A percentile compares a stretch with the other conserved stretches of the same genome.
phyloP scores from a whole-genome alignment of 2,888 invertebrate species.

The Syrista parreyssii region DNA sequence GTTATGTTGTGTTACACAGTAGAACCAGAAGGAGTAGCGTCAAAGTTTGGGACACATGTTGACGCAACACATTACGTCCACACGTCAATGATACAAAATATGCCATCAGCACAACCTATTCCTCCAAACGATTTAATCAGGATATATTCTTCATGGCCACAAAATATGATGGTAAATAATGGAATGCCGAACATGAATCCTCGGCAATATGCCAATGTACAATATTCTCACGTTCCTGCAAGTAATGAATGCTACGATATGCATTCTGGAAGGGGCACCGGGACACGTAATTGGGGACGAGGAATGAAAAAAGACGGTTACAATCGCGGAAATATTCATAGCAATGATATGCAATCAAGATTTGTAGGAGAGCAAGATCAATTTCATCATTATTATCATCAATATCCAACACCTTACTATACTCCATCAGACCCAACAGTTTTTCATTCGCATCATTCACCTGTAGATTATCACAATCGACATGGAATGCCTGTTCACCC shows the following conservation, averaged over 20 bases:
- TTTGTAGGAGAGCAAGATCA: conserved; percentile 47
- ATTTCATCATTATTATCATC: conserved; percentile 39
- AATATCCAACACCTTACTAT: conserved; percentile 35
- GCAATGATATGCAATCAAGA: conserved; percentile 47
- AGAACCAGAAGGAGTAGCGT: conserved; percentile 24
- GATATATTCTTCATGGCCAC: conserved; percentile 17
- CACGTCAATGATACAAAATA: conserved; percentile 20
- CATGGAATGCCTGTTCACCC: conserved; percentile 34
- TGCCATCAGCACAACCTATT: conserved; percentile 22
- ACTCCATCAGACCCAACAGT: conserved; percentile 35
- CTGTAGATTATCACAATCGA: conserved; percentile 24
- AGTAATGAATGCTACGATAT: conserved; percentile 39
- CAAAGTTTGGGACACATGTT: conserved; percentile 28
- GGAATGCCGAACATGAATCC: conserved; percentile 38
- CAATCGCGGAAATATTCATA: conserved; percentile 45
- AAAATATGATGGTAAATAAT: conserved; percentile 8
- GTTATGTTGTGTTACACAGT: conserved; percentile 6
- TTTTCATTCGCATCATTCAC: conserved; percentile 46
- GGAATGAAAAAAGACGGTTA: conserved; percentile 42
- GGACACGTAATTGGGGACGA: conserved; percentile 45
- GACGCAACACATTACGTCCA: conserved; percentile 28
- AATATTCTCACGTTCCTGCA: conserved; percentile 9
- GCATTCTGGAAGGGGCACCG: conserved; percentile 39
- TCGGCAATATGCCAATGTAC: conserved; percentile 34
- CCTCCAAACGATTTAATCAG: conserved; percentile 10